Evolutionary conservation across 2,113 vertebrate genomes (phyloP), one percentile per base, ranked within the genome.

Genomic region (Prochilodus magdalenae): DNA sequence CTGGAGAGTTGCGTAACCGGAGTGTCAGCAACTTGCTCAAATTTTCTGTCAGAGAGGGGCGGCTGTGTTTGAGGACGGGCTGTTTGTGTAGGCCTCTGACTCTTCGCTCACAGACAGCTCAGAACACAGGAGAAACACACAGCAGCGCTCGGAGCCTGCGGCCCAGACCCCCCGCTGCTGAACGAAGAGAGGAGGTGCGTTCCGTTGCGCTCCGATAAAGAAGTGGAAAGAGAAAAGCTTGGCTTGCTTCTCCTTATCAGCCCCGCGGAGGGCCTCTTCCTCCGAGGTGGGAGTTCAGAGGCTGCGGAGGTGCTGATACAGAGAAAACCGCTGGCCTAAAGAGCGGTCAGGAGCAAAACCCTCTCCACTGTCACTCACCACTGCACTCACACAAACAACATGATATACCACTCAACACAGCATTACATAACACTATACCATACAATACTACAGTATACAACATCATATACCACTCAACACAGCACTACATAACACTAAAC

Each of bases 181-280:
- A 57, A n/a, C 53, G 47, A n/a, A 49, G 67, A 72, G 26, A 62
- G 12, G 70, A 71, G 71, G 47, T 20, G 30, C 14, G 6, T 57
- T 57, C 53, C 53, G 53, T 57, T 57, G 53, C 20, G 18, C 53
- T 57, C 53, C 22, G 53, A 22, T n/a, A 7, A 57, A 57, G 53
- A 57, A 22, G 53, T 8, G 18, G 53, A 57, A 20, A 15, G 14
- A 51, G 15, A 51, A 51, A 18, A 51, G 49, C 71, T 27, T 44
- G 11, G 22, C 16, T 18, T 8, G 15, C 16, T 51, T 16, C 59
- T 81, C 30, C 29, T 67, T 66, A 81, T 81, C 79, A 3, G 47
- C 73, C 59, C 47, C 2, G 44, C 72, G 10, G 27, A 75, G 72
- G 60, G 79, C 60, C 72, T 73, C 71, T 81, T 81, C 24, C 71